phyloP scores from a whole-genome alignment of 2,797 vertebrate species.

The Cynopterus sphinx region DNA sequence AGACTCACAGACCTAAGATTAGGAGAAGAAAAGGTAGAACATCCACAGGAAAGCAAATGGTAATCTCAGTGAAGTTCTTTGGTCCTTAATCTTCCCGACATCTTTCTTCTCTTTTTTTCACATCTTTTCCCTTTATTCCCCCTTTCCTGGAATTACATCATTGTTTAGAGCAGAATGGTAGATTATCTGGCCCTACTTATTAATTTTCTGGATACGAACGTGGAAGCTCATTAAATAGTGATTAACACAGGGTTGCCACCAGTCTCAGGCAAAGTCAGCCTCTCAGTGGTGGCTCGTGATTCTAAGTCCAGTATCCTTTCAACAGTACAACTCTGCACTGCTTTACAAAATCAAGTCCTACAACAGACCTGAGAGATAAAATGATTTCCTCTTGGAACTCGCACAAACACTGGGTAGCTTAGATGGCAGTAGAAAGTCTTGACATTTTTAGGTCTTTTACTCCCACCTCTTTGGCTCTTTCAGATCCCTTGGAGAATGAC shows the following conservation, averaged over 20 bases:
- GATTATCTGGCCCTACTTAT: not conserved
- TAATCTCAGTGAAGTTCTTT: slow-evolving; percentile 62
- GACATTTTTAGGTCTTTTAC: slow-evolving; percentile 7
- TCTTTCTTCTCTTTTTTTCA: slow-evolving; percentile 9
- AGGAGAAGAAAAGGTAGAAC: not conserved
- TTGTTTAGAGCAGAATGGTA: not conserved
- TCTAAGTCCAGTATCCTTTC: not conserved
- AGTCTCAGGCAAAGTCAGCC: not conserved
- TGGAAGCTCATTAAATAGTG: slow-evolving; percentile 10
- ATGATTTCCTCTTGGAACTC: slow-evolving; percentile 42
- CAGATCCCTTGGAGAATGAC: slow-evolving; percentile 45
- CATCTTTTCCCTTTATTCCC: not conserved
- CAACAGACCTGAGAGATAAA: slow-evolving; percentile 69
- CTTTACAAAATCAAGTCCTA: slow-evolving; percentile 65
- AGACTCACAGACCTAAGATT: not conserved
- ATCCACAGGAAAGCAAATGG: slow-evolving; percentile 45
- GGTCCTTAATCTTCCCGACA: slow-evolving; percentile 38
- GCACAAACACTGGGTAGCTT: not conserved
- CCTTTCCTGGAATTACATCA: not conserved
- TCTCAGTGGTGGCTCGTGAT: not conserved
- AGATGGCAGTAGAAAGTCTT: slow-evolving; percentile 27
- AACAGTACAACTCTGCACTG: not conserved
- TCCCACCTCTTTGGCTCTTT: slow-evolving; percentile 13
- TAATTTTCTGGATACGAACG: not conserved
- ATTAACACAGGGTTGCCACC: not conserved